These are phyloP conservation scores for Craterocephalus amniculus DNA, from an alignment of 2,797 vertebrate genomes.

Conservation along the genomic window DNA sequence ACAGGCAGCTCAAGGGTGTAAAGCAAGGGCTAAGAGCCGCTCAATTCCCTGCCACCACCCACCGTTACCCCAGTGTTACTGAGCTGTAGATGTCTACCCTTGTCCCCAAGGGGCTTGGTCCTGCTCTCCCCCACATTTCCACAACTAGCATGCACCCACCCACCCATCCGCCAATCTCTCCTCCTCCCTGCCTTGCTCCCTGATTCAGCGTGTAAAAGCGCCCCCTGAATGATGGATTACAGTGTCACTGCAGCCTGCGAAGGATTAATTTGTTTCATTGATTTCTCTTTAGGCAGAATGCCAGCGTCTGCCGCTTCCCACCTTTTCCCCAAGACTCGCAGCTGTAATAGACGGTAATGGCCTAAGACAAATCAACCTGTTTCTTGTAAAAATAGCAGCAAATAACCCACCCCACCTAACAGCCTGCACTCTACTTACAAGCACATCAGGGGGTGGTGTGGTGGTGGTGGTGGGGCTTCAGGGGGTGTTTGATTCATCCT, in stretches of 20 bases:
- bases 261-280: conserved; percentile 99
- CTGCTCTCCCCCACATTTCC: conserved; percentile 59
- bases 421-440: conserved; percentile 70
- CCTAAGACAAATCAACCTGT: conserved; percentile 98
- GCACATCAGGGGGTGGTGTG: conserved; percentile 46
- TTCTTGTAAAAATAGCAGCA: conserved; percentile 95
- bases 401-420: conserved; percentile 82
- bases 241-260: conserved; percentile 98
- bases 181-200: conserved; percentile 86
- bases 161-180: conserved; percentile 75
- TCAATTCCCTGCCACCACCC: conserved; percentile 85
- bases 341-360: conserved; percentile 99
- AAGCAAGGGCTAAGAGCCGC: conserved; percentile 85
- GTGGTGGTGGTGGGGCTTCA: conserved; percentile 38
- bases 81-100: conserved; percentile 90
- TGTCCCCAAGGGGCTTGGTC: conserved; percentile 88
- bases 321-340: conserved; percentile 95
- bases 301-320: conserved; percentile 99
- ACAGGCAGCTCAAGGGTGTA: conserved; percentile 85
- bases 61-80: conserved; percentile 88
- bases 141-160: conserved; percentile 71
- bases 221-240: conserved; percentile 99
- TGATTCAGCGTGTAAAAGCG: conserved; percentile 98
- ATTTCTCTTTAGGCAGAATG: conserved; percentile 99
- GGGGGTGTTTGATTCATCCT: conserved; percentile 64